Conservation (phyloP, 2,888 invertebrate species). For the Psococerastis gibbosa region DNA sequence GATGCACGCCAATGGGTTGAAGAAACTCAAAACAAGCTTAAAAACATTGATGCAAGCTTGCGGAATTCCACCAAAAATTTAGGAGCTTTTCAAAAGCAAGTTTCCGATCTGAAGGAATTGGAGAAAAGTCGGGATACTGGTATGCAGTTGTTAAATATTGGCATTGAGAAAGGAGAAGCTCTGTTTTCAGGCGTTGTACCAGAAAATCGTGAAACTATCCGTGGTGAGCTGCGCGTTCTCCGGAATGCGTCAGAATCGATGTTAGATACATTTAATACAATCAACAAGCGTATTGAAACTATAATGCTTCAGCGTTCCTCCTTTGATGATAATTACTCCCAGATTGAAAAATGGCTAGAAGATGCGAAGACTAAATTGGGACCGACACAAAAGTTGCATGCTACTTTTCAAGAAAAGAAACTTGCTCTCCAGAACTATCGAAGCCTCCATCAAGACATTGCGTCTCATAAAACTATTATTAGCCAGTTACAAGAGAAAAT, state of each 20-base stretch:
- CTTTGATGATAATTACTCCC: conserved; percentile 79
- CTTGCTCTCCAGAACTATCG: conserved; percentile 63
- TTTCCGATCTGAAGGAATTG: conserved; percentile 56
- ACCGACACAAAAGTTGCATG: conserved; percentile 48
- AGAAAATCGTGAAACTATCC: conserved; percentile 67
- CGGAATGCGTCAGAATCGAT: conserved; percentile 69
- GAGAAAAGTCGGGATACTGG: conserved; percentile 59
- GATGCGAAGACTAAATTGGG: conserved; percentile 59
- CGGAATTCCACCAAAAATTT: conserved; percentile 53
- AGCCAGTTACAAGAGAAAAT: conserved; percentile 69
- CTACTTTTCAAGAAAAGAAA: conserved; percentile 76
- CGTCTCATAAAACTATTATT: conserved; percentile 65
- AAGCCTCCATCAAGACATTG: conserved; percentile 66
- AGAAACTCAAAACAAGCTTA: conserved; percentile 54
- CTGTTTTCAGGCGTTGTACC: conserved; percentile 72
- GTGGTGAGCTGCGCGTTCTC: conserved; percentile 60
- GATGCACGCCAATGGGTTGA: conserved; percentile 64
- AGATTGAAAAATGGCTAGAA: conserved; percentile 69
- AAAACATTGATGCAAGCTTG: conserved; percentile 49
- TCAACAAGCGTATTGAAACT: conserved; percentile 74
- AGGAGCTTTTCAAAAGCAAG: conserved; percentile 39
- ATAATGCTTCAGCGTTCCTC: conserved; percentile 78
- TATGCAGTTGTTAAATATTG: conserved; percentile 53
- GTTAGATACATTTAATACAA: conserved; percentile 63
- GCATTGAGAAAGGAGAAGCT: conserved; percentile 72